Conservation (phyloP, 1,140 invertebrate genomes). For the Drosophila sproati region DNA sequence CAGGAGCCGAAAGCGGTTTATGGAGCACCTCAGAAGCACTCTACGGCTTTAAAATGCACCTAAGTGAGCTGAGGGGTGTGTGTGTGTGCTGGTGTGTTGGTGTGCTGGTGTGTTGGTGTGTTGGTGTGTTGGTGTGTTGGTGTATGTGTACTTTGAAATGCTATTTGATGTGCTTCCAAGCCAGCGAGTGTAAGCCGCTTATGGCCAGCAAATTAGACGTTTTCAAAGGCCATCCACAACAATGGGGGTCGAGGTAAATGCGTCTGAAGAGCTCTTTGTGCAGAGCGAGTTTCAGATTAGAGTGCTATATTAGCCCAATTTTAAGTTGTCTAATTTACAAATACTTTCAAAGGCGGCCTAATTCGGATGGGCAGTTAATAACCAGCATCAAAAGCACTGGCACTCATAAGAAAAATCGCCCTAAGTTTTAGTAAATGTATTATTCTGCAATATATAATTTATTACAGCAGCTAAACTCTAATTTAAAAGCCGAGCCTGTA, state of each 20-base stretch:
- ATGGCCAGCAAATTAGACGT: slow-evolving; percentile 73
- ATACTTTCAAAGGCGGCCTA: too few relatives aligned
- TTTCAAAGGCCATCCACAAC: slow-evolving; percentile 40
- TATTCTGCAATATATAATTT: too few relatives aligned
- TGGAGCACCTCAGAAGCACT: slow-evolving; percentile 26
- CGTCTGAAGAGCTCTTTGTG: background rate
- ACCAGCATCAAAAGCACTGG: too few relatives aligned
- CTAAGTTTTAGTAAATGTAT: too few relatives aligned
- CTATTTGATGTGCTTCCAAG: slow-evolving; percentile 64
- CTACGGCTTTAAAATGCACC: slow-evolving; percentile 53
- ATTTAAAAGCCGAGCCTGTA: too few relatives aligned
- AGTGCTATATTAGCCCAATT: slow-evolving; percentile 3
- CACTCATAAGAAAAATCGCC: too few relatives aligned
- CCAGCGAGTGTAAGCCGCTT: slow-evolving; percentile 63
- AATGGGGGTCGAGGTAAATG: slow-evolving; percentile 10
- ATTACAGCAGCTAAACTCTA: too few relatives aligned
- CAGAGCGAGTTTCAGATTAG: background rate
- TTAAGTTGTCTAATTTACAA: background rate
- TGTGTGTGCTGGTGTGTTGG: slow-evolving; percentile 2
- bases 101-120: background rate
- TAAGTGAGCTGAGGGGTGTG: slow-evolving; percentile 9
- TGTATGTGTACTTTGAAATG: slow-evolving; percentile 51
- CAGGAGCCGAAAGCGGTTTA: slow-evolving; percentile 40
- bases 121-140: slow-evolving; percentile 1
- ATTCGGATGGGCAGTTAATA: too few relatives aligned